phyloP scores from a whole-genome alignment of 2,113 vertebrate species.

The Notiomystis cincta region DNA sequence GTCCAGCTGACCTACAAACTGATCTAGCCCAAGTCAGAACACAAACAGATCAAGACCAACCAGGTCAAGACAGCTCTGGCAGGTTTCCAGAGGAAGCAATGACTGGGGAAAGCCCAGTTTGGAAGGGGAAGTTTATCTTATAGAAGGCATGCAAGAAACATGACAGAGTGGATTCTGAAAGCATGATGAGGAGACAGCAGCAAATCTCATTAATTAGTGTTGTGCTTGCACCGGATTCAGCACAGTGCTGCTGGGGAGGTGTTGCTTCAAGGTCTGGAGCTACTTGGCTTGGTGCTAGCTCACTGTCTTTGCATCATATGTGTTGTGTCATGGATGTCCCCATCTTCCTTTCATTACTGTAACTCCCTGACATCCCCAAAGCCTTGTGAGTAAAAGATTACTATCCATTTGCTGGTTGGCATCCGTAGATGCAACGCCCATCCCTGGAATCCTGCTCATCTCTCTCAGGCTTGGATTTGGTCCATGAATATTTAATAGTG shows the following conservation, averaged over 20 bases:
- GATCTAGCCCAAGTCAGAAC: background rate
- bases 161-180: background rate
- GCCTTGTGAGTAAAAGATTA: background rate
- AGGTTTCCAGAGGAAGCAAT: background rate
- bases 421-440: background rate
- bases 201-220: background rate
- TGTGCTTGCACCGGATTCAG: background rate
- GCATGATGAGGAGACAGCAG: background rate
- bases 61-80: background rate
- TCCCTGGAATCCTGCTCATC: background rate
- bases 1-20: background rate
- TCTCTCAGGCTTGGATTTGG: background rate
- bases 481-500: background rate
- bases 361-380: background rate
- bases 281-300: background rate
- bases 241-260: background rate
- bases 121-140: background rate
- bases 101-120: background rate
- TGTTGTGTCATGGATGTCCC: background rate
- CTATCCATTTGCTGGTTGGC: background rate
- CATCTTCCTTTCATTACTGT: background rate
- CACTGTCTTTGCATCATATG: background rate
- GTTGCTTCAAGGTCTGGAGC: background rate
- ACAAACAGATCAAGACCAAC: background rate
- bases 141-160: background rate